A percentile compares a stretch with the other conserved stretches of the same genome.
Conservation (phyloP, 2,797 vertebrate genomes). For the Sciurus vulgaris region DNA sequence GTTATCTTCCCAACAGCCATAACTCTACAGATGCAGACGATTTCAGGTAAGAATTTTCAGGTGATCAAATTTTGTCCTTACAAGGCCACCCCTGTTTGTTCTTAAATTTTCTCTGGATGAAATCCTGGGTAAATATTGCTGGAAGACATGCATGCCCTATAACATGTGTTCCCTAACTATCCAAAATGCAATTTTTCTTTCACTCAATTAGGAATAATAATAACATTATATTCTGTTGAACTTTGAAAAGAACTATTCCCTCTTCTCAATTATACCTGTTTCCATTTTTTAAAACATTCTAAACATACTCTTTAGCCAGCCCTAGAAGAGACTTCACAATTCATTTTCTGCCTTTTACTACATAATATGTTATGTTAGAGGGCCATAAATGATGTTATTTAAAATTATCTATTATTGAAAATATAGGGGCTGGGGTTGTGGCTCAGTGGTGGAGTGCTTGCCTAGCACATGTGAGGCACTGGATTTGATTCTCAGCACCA, state of each 20-base stretch:
- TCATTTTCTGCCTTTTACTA: conserved; percentile 16
- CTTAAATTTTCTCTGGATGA: conserved; percentile 29
- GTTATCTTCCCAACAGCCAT: not conserved
- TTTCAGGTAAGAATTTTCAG: not conserved
- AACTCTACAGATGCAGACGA: not conserved
- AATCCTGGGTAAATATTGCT: conserved; percentile 42
- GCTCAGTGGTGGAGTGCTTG: too few species aligned
- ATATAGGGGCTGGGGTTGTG: not conserved
- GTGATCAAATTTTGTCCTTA: not conserved
- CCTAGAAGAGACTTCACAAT: not conserved
- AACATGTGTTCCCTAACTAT: not conserved
- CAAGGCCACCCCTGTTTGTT: not conserved
- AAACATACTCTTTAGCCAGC: not conserved
- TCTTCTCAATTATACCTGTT: not conserved
- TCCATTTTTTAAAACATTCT: not conserved
- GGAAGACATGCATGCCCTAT: not conserved
- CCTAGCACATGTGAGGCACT: too few species aligned
- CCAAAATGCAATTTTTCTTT: not conserved
- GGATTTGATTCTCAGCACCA: too few species aligned
- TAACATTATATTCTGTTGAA: not conserved
- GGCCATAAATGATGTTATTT: not conserved
- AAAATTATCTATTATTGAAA: conserved; percentile 24
- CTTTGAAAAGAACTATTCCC: conserved; percentile 14
- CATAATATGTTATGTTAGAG: not conserved
- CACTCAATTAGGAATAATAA: not conserved